Conservation (phyloP, 2,888 invertebrate genomes). For the Synergus gifuensis region DNA sequence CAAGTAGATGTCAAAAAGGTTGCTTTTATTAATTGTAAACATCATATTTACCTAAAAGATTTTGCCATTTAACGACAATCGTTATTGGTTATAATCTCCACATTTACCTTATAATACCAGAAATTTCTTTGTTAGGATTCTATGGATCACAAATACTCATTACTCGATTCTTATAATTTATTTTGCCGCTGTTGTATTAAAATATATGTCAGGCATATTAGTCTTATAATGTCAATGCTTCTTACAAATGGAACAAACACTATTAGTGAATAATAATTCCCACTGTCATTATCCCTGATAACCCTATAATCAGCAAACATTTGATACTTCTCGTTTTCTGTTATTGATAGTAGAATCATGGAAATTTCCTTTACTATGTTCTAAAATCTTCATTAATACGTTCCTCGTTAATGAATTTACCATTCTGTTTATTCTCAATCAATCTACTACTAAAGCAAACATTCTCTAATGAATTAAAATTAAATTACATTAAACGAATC, state of each 20-base stretch:
- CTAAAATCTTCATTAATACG: background rate
- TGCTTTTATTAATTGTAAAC: no score
- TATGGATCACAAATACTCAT: no score
- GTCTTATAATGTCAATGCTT: no score
- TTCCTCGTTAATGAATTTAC: background rate
- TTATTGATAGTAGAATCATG: background rate
- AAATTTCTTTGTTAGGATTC: no score
- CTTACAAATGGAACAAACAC: background rate
- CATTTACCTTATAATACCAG: no score
- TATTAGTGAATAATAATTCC: background rate
- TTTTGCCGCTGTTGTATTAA: background rate
- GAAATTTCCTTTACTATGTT: background rate
- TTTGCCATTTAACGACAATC: no score
- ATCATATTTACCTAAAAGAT: no score
- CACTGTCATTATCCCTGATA: background rate
- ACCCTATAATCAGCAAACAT: background rate
- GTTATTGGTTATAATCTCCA: no score
- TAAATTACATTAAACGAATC: no score
- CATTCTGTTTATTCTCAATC: background rate
- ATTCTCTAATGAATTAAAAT: no score
- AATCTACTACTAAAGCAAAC: background rate
- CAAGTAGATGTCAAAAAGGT: no score
- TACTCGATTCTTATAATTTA: background rate
- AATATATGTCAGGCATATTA: background rate
- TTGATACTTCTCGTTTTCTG: background rate